Base-by-base conservation (phyloP, 1,140 invertebrate species). In the Physella acuta region DNA sequence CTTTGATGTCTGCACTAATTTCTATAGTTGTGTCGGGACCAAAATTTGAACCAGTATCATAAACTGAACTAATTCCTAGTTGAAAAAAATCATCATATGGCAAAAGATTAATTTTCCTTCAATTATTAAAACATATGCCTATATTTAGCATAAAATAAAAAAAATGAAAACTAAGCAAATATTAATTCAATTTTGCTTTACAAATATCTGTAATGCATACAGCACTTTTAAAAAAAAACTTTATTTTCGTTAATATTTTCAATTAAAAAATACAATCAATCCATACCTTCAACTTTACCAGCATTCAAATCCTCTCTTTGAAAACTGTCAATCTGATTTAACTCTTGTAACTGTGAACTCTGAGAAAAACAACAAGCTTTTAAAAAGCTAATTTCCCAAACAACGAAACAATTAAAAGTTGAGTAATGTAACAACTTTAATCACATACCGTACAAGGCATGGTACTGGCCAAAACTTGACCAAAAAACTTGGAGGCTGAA, bases 401-500 rank as follows among this genome's bases (percentile, higher is more conserved):
- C n/a, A n/a, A n/a, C n/a, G n/a, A n/a, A n/a, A n/a, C n/a, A n/a
- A n/a, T n/a, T n/a, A n/a, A n/a, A n/a, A n/a, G n/a, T n/a, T n/a
- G n/a, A n/a, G n/a, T n/a, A n/a, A n/a, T n/a, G n/a, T n/a, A n/a
- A n/a, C n/a, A n/a, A n/a, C n/a, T 14, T 33, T 14, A 44, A 63
- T 49, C 11, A 37, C 33, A 24, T 63, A 63, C 60, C 8, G 4
- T 28, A 24, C 14, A 26, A 39, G 33, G 33, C 5, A 44, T 14
- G n/a, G n/a, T 63, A 16, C n/a, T 33, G 20, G 72, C 66, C 0
- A 82, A 60, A 5, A 81, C 68, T 68, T 73, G 70, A 17, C 71
- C 34, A 56, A 83, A 82, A 24, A 78, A 73, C 61, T 74, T 75
- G 0, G 79, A 81, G 2, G 80, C 78, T n/a, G 78, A 70, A 68